Conservation (phyloP, 1,140 invertebrate genomes). For the Zeugodacus cucurbitae region DNA sequence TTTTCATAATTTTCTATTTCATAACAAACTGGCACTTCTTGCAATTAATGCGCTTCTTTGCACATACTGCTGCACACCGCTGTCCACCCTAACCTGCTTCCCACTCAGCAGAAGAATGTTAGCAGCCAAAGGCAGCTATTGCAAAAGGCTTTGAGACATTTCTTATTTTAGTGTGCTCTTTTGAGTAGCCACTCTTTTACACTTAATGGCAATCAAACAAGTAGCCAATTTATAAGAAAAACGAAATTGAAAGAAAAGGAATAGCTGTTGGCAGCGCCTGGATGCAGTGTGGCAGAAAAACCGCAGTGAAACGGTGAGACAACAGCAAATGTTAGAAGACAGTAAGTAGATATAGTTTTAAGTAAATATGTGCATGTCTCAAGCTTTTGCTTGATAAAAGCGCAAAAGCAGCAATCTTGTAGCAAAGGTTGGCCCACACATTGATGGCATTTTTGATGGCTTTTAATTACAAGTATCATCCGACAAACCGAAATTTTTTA, state of each 20-base stretch:
- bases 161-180: background rate
- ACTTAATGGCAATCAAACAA: constrained; percentile 38
- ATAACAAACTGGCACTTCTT: constrained; percentile 43
- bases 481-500: background rate
- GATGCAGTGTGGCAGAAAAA: background rate
- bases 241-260: background rate
- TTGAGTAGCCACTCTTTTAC: background rate
- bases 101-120: background rate
- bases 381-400: background rate
- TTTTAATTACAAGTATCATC: background rate
- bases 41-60: constrained; percentile 39
- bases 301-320: background rate
- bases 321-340: background rate
- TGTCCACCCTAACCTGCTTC: background rate
- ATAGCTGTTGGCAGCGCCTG: background rate
- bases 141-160: background rate
- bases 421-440: background rate
- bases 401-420: background rate
- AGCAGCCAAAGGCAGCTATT: background rate
- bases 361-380: background rate
- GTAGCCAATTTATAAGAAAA: constrained; percentile 43
- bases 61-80: background rate
- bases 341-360: background rate
- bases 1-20: background rate
- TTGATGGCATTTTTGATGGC: constrained; percentile 30